Base-by-base conservation (phyloP, 2,888 invertebrate species). In the Maniola hyperantus region DNA sequence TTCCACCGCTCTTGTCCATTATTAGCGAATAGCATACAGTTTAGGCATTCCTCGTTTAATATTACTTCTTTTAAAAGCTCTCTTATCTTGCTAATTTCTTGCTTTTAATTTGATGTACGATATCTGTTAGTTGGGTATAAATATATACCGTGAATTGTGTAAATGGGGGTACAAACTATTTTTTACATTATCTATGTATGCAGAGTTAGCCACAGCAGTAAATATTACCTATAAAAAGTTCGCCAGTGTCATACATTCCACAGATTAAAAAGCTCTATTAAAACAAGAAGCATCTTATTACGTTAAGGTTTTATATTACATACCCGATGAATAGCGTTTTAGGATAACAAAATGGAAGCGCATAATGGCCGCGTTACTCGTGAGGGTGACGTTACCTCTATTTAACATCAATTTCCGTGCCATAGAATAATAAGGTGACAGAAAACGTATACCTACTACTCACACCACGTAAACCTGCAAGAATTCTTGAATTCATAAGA, bases 391-490 rank as follows among this genome's bases (percentile, higher is more conserved):
- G 59, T 63, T 58, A 62, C 69, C 48, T 68, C 70, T 68, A 70
- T 57, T 53, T 42, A 54, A 67, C 64, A 63, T 65, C 59, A 54
- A 70, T 46, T 57, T 54, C 62, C 68, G 70, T 70, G 70, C 70
- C 60, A 57, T 62, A 65, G 36, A 63, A 68, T 66, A 69, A 58
- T 66, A 67, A 65, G 60, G 68, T 70, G 70, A 68, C 51, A 65
- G 63, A 55, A 64, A 65, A 69, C 44, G 34, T 50, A 66, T 42
- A 50, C 34, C 68, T 68, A 66, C 61, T 61, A 51, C 61, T 68
- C 69, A 68, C 70, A 70, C 70, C 68, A 68, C 44, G 65, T 68
- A 68, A 65, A 66, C 64, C 70, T 68, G 66, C 60, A 67, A 53
- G 53, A 64, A 54, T 48, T 58, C 44, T 61, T 44, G 42, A 42